phyloP scores from a whole-genome alignment of 2,888 invertebrate genomes.

The Melanostoma scalare region DNA sequence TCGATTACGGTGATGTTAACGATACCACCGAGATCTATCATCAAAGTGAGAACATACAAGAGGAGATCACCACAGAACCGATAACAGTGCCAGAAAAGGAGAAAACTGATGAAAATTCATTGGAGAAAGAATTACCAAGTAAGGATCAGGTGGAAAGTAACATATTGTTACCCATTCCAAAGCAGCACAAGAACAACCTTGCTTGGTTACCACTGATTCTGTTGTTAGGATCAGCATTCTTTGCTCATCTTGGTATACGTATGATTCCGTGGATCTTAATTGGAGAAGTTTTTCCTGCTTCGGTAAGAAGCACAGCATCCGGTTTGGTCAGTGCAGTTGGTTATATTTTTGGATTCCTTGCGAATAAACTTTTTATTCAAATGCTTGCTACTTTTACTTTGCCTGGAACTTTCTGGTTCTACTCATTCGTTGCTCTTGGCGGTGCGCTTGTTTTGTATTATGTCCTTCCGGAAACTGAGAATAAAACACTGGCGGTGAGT shows the following conservation, averaged over 20 bases:
- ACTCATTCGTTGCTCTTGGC: constrained; percentile 85
- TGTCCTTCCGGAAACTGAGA: constrained; percentile 91
- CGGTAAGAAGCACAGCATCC: constrained; percentile 87
- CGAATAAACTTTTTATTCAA: constrained; percentile 88
- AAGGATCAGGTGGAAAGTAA: constrained; percentile 74
- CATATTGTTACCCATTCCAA: constrained; percentile 78
- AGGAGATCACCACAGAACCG: constrained; percentile 39
- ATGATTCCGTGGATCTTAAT: constrained; percentile 91
- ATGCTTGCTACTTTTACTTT: constrained; percentile 86
- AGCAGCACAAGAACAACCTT: constrained; percentile 82
- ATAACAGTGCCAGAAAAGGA: constrained; percentile 3
- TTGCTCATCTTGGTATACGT: constrained; percentile 86
- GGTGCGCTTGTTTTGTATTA: constrained; percentile 87
- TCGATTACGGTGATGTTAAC: constrained; percentile 52
- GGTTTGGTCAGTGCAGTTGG: constrained; percentile 89
- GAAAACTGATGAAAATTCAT: constrained; percentile 4
- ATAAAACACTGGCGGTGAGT: constrained; percentile 85
- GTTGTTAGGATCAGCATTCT: constrained; percentile 86
- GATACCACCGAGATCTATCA: constrained; percentile 52
- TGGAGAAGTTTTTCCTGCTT: constrained; percentile 89
- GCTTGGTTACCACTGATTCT: constrained; percentile 88
- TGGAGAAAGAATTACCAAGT: constrained; percentile 58
- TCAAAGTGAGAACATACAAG: constrained; percentile 38
- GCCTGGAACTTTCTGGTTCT: constrained; percentile 89
- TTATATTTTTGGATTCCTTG: constrained; percentile 89